Conservation (phyloP, 2,113 vertebrate species). For the Todiramphus chloris region DNA sequence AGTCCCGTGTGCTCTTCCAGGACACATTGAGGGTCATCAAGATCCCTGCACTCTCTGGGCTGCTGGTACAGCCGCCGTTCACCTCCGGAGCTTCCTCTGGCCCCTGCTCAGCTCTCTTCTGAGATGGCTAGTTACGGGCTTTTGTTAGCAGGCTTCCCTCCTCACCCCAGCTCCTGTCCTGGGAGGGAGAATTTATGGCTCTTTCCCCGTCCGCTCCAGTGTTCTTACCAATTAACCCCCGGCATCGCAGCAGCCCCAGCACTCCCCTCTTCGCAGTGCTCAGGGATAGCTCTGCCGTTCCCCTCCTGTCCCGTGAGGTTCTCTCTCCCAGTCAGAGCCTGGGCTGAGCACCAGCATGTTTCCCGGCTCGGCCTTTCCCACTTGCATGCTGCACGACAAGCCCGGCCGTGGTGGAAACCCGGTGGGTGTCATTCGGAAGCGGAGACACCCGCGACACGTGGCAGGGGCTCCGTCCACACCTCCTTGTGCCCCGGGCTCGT, state of each 20-base stretch:
- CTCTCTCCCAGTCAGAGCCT: not conserved
- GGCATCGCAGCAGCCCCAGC: not conserved
- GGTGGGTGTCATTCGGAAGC: not conserved
- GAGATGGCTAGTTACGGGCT: fast-evolving
- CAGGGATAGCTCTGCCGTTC: not conserved
- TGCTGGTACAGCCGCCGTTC: not conserved
- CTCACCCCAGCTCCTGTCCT: not conserved
- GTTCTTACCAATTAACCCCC: not conserved
- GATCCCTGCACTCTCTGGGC: not conserved
- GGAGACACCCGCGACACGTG: fast-evolving
- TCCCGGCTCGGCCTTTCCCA: not conserved
- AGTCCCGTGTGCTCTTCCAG: not conserved
- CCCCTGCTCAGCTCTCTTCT: not conserved
- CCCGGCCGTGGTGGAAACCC: not conserved
- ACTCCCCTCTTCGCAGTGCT: not conserved
- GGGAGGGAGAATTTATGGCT: not conserved
- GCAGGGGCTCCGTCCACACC: fast-evolving
- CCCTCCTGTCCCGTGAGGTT: not conserved
- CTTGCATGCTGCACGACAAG: fast-evolving
- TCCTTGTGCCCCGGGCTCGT: not conserved
- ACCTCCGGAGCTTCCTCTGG: not conserved
- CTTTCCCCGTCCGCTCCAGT: not conserved
- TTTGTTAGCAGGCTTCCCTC: not conserved
- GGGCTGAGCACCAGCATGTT: not conserved
- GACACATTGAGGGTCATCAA: fast-evolving